Evolutionary conservation across 2,888 invertebrate species (phyloP), one percentile per base, ranked within the genome.

Genomic region (Sphaerophoria rueppellii): DNA sequence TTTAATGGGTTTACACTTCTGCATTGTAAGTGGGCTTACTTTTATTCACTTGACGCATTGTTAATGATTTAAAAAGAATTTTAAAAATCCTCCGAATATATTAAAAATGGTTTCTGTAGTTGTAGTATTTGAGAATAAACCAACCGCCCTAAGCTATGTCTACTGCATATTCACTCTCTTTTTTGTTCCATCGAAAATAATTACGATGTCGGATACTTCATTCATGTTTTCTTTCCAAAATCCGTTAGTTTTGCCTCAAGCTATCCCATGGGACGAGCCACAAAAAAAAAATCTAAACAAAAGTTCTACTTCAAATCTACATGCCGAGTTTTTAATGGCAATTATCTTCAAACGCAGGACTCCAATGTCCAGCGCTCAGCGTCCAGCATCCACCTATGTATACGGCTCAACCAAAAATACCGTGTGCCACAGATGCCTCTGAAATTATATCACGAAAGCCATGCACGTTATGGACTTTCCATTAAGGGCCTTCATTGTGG

Each of bases 361-460:
- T 24, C 24, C 24, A 24, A 24, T 24, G 24, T 24, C 24, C 24
- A 24, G 24, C 24, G 24, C 24, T 24, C 24, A 24, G 24, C 24
- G 1, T 24, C 24, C 1, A 24, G 1, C 24, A n/a, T n/a, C n/a
- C n/a, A n/a, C n/a, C n/a, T n/a, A n/a, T n/a, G n/a, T n/a, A n/a
- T 24, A 24, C 2, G 24, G 52, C 61, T 69, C 58, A 43, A 40
- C 52, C 43, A 35, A 55, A 54, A 52, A 50, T 73, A 63, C 67
- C 61, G 55, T 67, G 73, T 48, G 67, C 60, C 74, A 79, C 73
- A 73, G 73, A 69, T 67, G 79, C 79, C 79, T 69, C 48, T 52
- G 48, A 58, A 77, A 82, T 82, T 82, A 61, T 77, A 82, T 82
- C 82, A 82, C 77, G 77, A 48, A 82, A 40, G 37, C 43, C 54